phyloP scores from a whole-genome alignment of 2,797 vertebrate species.

The Halcyon smyrnensis region DNA sequence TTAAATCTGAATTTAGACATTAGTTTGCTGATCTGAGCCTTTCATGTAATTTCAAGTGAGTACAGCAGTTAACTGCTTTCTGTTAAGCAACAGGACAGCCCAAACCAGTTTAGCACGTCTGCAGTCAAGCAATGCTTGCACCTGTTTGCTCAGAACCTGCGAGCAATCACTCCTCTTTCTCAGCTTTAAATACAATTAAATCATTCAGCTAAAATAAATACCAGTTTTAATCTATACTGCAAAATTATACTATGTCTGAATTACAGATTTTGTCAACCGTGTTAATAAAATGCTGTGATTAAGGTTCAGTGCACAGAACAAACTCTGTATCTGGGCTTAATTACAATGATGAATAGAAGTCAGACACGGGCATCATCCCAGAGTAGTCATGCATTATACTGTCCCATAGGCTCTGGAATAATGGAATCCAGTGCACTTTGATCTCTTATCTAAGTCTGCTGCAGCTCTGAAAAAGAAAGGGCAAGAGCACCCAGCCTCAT shows the following conservation, averaged over 20 bases:
- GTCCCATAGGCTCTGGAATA: conserved; percentile 36
- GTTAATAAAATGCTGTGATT: conserved; percentile 26
- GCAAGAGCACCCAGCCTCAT: conserved; percentile 30
- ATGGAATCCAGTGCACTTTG: conserved; percentile 46
- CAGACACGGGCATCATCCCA: conserved; percentile 17
- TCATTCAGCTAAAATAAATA: conserved; percentile 26
- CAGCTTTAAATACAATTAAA: conserved; percentile 8
- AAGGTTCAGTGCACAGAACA: background rate
- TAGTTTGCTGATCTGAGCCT: background rate
- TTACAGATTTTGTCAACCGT: background rate
- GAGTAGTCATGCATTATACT: conserved; percentile 44
- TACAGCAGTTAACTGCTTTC: background rate
- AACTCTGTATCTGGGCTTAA: conserved; percentile 53
- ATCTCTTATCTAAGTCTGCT: conserved; percentile 30
- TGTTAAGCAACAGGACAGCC: conserved; percentile 29
- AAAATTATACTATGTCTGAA: background rate
- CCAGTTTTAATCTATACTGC: background rate
- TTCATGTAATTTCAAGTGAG: background rate
- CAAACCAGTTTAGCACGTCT: background rate
- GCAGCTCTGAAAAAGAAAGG: conserved; percentile 39
- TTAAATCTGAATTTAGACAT: background rate
- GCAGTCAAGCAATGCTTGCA: background rate
- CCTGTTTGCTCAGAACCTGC: background rate
- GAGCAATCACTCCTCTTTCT: background rate
- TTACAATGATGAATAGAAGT: conserved; percentile 44